Conservation (phyloP, 2,797 vertebrate species). For the Fistularia tabacaria region DNA sequence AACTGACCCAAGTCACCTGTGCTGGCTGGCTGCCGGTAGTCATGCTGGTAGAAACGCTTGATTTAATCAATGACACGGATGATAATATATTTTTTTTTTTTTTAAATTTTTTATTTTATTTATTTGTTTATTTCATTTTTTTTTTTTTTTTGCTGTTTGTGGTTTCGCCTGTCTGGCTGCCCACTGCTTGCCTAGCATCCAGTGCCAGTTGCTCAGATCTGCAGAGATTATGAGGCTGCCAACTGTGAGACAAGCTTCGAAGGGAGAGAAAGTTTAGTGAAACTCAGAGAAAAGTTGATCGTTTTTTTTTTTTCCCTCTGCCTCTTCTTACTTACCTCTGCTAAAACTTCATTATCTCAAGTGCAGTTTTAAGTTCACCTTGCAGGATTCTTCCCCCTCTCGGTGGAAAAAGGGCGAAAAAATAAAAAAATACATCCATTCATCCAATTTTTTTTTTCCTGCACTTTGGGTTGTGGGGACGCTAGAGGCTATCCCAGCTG, state of each 20-base stretch:
- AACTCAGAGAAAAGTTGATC: neutral
- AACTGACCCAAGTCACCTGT: conserved; percentile 29
- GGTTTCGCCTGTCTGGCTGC: neutral
- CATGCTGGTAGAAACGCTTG: conserved; percentile 18
- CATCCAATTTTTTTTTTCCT: too few species aligned
- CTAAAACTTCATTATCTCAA: too few species aligned
- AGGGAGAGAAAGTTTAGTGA: neutral
- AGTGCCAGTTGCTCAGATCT: conserved; percentile 15
- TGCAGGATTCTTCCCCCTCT: too few species aligned
- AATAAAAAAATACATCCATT: too few species aligned
- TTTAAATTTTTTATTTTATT: too few species aligned
- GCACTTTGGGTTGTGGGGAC: too few species aligned
- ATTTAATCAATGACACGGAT: conserved; percentile 3
- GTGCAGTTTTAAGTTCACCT: too few species aligned
- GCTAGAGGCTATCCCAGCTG: too few species aligned
- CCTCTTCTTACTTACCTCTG: too few species aligned
- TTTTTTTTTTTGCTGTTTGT: neutral
- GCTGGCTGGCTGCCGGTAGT: conserved; percentile 19
- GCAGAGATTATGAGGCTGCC: conserved; percentile 24
- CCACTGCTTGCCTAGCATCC: neutral
- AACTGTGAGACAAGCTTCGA: neutral
- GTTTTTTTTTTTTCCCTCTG: neutral
- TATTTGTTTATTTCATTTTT: too few species aligned
- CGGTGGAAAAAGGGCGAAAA: too few species aligned
- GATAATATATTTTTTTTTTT: conserved; percentile 10